phyloP scores from a whole-genome alignment of 2,888 invertebrate genomes.

The Lasioglossum calceatum region DNA sequence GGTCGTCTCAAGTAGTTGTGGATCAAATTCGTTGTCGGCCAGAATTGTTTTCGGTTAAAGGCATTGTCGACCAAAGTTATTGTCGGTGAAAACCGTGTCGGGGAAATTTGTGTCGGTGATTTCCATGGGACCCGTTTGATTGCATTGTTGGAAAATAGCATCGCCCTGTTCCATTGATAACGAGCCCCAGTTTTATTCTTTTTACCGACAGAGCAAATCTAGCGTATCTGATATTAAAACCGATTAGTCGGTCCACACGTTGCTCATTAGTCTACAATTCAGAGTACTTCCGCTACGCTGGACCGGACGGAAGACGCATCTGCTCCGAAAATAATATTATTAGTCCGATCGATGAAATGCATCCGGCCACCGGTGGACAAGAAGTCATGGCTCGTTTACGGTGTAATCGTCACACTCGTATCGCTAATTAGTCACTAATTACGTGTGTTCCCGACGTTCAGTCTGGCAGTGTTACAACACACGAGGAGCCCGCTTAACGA shows the following conservation, averaged over 20 bases:
- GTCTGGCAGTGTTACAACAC: conserved; percentile 28
- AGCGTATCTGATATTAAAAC: not conserved
- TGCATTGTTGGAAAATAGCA: not conserved
- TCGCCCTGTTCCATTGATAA: not conserved
- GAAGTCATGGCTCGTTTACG: conserved; percentile 43
- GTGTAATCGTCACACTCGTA: conserved; percentile 42
- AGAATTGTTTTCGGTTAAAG: no score
- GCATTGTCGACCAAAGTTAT: no score
- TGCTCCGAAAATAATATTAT: conserved; percentile 2
- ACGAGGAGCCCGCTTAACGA: conserved; percentile 53
- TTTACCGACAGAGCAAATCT: not conserved
- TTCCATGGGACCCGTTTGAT: not conserved
- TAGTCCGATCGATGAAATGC: conserved; percentile 22
- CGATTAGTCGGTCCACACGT: not conserved
- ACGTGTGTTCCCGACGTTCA: conserved; percentile 19
- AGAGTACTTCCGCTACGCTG: not conserved
- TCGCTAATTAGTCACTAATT: conserved; percentile 62
- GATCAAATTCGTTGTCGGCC: no score
- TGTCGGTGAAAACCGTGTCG: no score
- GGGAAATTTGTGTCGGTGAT: no score
- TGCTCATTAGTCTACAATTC: not conserved
- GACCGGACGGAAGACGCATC: not conserved
- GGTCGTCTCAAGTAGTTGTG: no score
- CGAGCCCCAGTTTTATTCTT: not conserved
- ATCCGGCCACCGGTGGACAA: conserved; percentile 15